These are phyloP conservation scores for Urocolius indicus DNA, from an alignment of 2,113 vertebrate species.

Conservation along the genomic window DNA sequence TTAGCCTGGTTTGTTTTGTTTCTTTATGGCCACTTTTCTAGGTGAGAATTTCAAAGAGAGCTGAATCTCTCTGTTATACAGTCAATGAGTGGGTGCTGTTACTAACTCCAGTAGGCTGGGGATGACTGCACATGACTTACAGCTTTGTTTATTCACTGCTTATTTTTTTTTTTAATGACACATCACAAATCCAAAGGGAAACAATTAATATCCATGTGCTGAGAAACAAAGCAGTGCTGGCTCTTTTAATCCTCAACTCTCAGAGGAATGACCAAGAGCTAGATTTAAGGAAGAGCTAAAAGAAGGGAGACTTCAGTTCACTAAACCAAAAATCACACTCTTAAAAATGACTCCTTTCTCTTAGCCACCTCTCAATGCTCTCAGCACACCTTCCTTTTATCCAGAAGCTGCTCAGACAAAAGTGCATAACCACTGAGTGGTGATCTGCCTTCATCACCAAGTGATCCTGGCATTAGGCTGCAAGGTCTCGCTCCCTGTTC, in stretches of 20 bases:
- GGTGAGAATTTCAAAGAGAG: neutral
- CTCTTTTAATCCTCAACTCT: neutral
- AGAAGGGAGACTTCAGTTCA: neutral
- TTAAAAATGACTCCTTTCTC: neutral
- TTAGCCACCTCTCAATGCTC: neutral
- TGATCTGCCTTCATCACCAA: neutral
- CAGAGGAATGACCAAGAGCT: neutral
- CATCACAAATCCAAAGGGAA: conserved; percentile 34
- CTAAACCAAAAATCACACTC: neutral
- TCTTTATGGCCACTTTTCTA: neutral
- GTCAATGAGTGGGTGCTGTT: neutral
- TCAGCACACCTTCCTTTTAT: neutral
- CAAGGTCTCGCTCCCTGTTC: neutral
- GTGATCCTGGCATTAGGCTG: neutral
- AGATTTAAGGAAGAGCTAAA: neutral
- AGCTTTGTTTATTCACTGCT: conserved; percentile 34
- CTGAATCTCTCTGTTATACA: neutral
- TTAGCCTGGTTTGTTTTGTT: neutral
- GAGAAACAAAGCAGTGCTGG: neutral
- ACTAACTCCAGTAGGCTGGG: neutral
- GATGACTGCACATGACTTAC: conserved; percentile 27
- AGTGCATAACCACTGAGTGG: neutral
- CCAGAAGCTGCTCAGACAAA: neutral
- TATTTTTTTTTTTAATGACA: neutral
- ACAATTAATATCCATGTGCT: neutral